Evolutionary conservation across 2,113 vertebrate species (phyloP).

Genomic region (Dipodomys ordii): DNA sequence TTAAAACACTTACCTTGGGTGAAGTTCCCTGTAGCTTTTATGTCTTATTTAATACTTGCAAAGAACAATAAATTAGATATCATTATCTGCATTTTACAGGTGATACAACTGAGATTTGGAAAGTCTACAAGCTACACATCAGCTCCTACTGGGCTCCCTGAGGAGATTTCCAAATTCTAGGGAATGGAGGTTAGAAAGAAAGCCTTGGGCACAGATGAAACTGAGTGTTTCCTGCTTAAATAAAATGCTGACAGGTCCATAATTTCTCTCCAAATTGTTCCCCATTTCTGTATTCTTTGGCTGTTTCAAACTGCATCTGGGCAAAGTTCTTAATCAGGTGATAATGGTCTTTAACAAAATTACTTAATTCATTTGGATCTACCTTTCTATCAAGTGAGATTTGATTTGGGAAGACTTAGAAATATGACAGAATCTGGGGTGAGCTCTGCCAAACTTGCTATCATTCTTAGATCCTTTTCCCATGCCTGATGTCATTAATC

Average conservation of each 20-base stretch:
- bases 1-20: not conserved
- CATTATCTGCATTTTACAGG: not conserved
- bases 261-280: slow-evolving; percentile 28
- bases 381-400: slow-evolving; percentile 60
- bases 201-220: not conserved
- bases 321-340: slow-evolving; percentile 74
- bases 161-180: too few species aligned
- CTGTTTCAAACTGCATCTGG: slow-evolving; percentile 59
- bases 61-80: slow-evolving; percentile 1
- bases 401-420: slow-evolving; percentile 41
- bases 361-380: slow-evolving; percentile 43
- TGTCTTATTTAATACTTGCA: not conserved
- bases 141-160: not conserved
- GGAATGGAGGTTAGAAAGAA: not conserved
- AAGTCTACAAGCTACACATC: not conserved
- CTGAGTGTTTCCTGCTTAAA: slow-evolving; percentile 1
- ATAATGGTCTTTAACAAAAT: slow-evolving; percentile 65
- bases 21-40: not conserved
- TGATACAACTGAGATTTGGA: not conserved
- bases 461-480: slow-evolving; percentile 19
- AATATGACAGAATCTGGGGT: not conserved
- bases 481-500: slow-evolving; percentile 26
- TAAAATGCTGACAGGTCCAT: slow-evolving; percentile 15
- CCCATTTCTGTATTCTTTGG: slow-evolving; percentile 67
- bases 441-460: not conserved